These are phyloP conservation scores for Dinoponera quadriceps DNA, from an alignment of 1,140 invertebrate species.

Conservation along the genomic window DNA sequence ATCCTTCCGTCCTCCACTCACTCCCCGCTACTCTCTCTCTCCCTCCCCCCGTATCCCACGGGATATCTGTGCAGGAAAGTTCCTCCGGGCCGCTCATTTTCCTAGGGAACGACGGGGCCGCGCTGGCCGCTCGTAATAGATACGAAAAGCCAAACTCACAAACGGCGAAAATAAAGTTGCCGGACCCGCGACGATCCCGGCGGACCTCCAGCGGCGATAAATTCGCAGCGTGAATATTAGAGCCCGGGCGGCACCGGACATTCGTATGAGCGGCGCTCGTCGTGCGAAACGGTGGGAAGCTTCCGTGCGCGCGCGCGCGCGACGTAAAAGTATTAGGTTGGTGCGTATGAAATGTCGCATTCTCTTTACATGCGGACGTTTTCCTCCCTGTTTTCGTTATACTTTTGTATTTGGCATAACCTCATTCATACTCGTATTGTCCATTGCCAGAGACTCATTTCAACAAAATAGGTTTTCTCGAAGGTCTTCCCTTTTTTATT, in stretches of 20 bases:
- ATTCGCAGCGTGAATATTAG: constrained; percentile 70
- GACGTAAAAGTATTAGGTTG: no score
- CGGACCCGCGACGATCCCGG: constrained; percentile 49
- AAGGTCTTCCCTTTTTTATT: no score
- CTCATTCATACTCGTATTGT: no score
- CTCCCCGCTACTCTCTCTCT: not conserved
- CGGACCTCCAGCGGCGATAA: constrained; percentile 59
- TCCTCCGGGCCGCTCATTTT: constrained; percentile 66
- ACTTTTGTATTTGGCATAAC: no score
- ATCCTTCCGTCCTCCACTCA: not conserved
- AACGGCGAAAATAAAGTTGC: constrained; percentile 69
- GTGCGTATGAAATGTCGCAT: no score
- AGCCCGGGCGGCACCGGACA: constrained; percentile 11
- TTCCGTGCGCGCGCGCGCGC: no score
- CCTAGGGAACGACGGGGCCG: constrained; percentile 15
- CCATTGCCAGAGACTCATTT: no score
- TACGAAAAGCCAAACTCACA: constrained; percentile 74
- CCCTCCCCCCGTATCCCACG: constrained; percentile 6
- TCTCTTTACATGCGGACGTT: no score
- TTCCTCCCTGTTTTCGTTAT: no score
- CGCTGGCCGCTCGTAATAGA: constrained; percentile 62
- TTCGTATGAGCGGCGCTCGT: not conserved
- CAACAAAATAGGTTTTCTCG: no score
- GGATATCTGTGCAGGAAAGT: constrained; percentile 52
- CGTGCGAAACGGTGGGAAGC: no score